These are phyloP conservation scores for Mus spretus DNA, from an alignment of 2,797 vertebrate genomes.

Conservation along the genomic window DNA sequence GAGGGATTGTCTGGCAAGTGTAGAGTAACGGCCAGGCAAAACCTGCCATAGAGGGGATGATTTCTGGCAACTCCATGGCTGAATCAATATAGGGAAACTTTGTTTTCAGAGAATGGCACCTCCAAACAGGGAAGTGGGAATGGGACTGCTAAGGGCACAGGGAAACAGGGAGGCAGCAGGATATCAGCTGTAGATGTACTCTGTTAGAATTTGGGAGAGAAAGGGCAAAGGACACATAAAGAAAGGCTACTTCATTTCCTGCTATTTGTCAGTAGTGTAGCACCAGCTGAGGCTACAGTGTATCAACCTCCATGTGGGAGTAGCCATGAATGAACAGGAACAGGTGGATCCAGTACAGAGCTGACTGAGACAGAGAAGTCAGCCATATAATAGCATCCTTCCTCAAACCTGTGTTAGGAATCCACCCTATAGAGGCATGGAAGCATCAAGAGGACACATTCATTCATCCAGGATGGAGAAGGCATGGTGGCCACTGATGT, in stretches of 20 bases:
- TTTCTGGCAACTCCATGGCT: neutral
- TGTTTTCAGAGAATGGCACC: neutral
- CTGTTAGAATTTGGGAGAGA: neutral
- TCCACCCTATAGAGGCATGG: too few relatives aligned
- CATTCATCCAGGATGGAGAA: too few relatives aligned
- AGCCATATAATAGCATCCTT: fast-evolving
- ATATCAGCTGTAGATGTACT: too few relatives aligned
- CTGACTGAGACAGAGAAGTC: neutral
- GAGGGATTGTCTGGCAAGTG: neutral
- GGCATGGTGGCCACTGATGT: neutral
- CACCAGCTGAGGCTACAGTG: neutral
- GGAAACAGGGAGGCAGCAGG: neutral
- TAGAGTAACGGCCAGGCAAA: neutral
- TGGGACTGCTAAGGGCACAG: neutral
- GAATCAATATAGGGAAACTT: neutral
- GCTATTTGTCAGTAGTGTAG: too few relatives aligned
- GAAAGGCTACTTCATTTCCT: neutral
- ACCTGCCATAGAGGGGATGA: neutral
- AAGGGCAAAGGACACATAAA: fast-evolving
- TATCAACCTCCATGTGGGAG: neutral
- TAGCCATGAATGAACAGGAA: neutral
- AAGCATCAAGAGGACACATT: neutral
- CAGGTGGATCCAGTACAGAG: neutral
- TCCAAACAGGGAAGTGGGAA: too few relatives aligned
- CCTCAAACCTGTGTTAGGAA: fast-evolving